Percentiles rank a stretch among this genome's conserved stretches.
Conservation (phyloP, 2,888 invertebrate species). For the Papilio protenor region DNA sequence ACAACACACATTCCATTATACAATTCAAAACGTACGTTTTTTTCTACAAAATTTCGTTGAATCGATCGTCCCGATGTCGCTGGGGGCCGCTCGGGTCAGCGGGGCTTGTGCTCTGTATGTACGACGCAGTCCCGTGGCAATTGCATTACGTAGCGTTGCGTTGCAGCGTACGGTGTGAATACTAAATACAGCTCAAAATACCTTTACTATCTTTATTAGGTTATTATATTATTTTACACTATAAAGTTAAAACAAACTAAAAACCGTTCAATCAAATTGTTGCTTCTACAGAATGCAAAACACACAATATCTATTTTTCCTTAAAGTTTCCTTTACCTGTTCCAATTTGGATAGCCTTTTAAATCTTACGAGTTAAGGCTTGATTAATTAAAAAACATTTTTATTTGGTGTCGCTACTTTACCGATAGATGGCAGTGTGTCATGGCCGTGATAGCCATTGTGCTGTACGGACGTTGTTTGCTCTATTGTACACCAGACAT, state of each 20-base stretch:
- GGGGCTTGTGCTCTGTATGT: slow-evolving; percentile 3
- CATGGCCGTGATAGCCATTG: slow-evolving; percentile 8
- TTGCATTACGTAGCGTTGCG: slow-evolving; percentile 38
- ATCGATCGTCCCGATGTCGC: neutral
- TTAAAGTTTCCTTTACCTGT: no score
- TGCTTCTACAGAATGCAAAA: no score
- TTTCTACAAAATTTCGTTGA: slow-evolving; percentile 7
- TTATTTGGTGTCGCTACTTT: neutral
- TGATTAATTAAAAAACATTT: neutral
- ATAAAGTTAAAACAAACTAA: no score
- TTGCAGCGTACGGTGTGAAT: slow-evolving; percentile 10
- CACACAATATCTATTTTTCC: no score
- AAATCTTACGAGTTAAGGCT: no score
- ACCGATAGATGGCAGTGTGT: slow-evolving; percentile 22
- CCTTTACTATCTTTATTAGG: no score
- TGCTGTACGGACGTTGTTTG: slow-evolving; percentile 8
- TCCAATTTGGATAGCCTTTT: no score
- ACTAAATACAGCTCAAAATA: neutral
- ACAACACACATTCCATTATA: no score
- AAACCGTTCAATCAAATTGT: no score
- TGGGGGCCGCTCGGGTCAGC: neutral
- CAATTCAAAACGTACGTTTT: neutral
- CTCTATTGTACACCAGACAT: slow-evolving; percentile 4
- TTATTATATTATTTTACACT: no score
- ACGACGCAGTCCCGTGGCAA: slow-evolving; percentile 6